Conservation (phyloP, 2,888 invertebrate species). For the Protophormia terraenovae region DNA sequence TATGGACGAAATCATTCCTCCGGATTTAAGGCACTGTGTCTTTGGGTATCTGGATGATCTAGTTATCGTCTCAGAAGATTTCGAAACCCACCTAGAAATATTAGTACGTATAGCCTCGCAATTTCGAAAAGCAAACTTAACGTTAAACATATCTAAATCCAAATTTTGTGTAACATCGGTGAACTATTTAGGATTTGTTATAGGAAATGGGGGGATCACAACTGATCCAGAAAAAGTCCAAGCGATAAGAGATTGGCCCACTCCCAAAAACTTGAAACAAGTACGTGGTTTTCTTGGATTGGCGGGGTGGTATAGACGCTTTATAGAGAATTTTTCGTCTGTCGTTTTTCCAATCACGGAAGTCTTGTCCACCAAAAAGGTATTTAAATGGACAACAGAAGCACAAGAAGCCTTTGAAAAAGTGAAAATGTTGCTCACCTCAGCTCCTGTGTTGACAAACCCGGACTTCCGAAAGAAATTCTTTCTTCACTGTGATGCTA, state of each 20-base stretch:
- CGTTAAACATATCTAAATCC: constrained; percentile 52
- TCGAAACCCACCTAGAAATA: no score
- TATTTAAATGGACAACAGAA: neutral
- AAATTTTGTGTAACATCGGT: constrained; percentile 53
- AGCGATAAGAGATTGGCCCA: constrained; percentile 42
- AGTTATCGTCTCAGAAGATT: no score
- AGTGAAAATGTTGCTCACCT: neutral
- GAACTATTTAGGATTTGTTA: constrained; percentile 55
- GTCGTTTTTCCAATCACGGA: no score
- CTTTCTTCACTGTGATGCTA: neutral
- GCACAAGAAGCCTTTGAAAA: neutral
- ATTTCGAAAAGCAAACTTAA: constrained; percentile 46
- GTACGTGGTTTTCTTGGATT: constrained; percentile 63
- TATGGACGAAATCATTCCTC: no score
- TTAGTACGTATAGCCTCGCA: no score
- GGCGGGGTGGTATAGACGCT: constrained; percentile 54
- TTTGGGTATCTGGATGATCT: no score
- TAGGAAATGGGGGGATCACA: constrained; percentile 48
- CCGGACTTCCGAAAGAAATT: neutral
- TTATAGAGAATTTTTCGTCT: constrained; percentile 55
- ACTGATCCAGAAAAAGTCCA: constrained; percentile 34
- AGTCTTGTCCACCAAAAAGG: constrained; percentile 22
- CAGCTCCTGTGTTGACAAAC: neutral
- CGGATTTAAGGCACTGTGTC: no score
- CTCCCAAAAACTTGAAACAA: constrained; percentile 62